A percentile compares a stretch with the other conserved stretches of the same genome.
phyloP scores from a whole-genome alignment of 2,888 invertebrate genomes.

The Augiades crinisus region DNA sequence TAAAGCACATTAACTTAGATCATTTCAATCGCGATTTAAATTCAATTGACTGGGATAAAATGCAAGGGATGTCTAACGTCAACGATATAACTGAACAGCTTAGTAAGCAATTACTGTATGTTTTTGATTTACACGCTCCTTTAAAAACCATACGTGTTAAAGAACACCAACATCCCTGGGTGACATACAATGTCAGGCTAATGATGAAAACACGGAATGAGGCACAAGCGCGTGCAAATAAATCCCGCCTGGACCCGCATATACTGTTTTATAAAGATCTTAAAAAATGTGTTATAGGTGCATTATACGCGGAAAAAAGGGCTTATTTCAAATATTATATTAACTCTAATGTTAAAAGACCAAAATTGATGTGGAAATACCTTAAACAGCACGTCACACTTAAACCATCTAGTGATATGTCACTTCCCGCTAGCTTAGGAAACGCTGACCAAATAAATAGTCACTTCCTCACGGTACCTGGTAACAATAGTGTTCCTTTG shows the following conservation, averaged over 20 bases:
- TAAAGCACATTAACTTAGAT: neutral
- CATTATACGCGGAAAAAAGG: neutral
- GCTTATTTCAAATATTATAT: constrained; percentile 21
- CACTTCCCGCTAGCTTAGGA: constrained; percentile 3
- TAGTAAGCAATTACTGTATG: neutral
- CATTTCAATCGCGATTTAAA: neutral
- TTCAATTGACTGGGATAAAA: neutral
- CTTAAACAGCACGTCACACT: constrained; percentile 11
- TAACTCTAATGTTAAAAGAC: constrained; percentile 12
- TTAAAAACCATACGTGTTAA: neutral
- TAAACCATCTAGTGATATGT: neutral
- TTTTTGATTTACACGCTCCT: neutral
- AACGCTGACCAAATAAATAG: neutral
- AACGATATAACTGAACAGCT: neutral
- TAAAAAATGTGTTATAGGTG: neutral
- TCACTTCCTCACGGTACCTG: neutral
- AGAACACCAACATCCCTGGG: too few relatives aligned
- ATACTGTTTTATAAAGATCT: constrained; percentile 20
- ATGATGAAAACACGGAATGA: constrained; percentile 23
- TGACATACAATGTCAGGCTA: constrained; percentile 13
- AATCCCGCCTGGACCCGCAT: constrained; percentile 9
- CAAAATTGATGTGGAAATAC: constrained; percentile 21
- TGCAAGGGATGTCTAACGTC: neutral
- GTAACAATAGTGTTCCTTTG: neutral
- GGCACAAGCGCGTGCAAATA: constrained; percentile 1